Conservation (phyloP, 1,140 invertebrate genomes). For the Sycophila sp. region DNA sequence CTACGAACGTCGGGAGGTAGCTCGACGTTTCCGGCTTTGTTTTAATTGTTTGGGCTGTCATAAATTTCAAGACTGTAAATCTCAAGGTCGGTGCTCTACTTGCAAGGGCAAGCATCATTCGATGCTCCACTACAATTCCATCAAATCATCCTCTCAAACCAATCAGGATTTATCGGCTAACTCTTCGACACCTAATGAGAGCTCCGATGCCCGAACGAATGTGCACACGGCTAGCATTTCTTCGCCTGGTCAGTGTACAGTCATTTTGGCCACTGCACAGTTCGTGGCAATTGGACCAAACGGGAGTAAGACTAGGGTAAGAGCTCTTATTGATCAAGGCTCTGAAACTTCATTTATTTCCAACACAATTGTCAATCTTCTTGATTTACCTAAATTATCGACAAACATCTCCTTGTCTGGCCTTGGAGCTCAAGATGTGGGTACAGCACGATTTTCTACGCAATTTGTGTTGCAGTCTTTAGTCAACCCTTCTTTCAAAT, state of each 20-base stretch:
- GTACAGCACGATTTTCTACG: not conserved
- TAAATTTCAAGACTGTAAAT: not conserved
- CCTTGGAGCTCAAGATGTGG: not conserved
- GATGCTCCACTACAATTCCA: not conserved
- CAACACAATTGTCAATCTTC: not conserved
- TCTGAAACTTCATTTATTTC: not conserved
- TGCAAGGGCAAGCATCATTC: constrained; percentile 9
- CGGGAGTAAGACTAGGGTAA: not conserved
- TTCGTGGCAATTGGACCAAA: not conserved
- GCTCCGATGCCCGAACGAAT: too few relatives aligned
- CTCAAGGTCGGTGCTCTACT: not conserved
- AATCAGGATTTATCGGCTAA: not conserved
- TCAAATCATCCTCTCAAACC: too few relatives aligned
- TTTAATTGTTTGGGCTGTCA: constrained; percentile 31
- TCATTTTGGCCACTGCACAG: not conserved
- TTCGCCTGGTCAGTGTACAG: not conserved
- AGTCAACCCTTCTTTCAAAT: not conserved
- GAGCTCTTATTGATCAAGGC: not conserved
- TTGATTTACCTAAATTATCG: not conserved
- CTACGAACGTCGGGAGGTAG: not conserved
- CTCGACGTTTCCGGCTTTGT: not conserved
- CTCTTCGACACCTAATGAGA: too few relatives aligned
- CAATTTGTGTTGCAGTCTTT: not conserved
- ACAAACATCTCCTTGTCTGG: not conserved
- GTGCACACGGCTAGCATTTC: too few relatives aligned